Percentiles rank a stretch among this genome's conserved stretches.
phyloP scores from a whole-genome alignment of 2,797 vertebrate genomes.

The Rhabdophis nuchalis region DNA sequence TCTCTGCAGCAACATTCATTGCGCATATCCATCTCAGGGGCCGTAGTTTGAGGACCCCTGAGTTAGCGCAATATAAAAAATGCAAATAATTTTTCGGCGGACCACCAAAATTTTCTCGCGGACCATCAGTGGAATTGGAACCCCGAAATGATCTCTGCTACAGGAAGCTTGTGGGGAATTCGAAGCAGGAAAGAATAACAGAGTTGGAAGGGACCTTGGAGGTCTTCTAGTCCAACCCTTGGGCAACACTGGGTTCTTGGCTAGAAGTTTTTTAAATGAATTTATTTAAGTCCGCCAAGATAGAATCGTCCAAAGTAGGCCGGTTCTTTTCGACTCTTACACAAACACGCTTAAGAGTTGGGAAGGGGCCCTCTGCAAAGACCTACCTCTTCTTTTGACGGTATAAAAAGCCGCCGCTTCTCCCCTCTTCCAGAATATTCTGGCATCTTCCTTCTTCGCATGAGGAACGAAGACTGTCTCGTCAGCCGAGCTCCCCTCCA shows the following conservation, averaged over 20 bases:
- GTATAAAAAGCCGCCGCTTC: constrained; percentile 90
- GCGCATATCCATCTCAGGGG: too few species aligned
- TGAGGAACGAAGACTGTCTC: constrained; percentile 79
- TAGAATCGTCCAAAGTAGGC: not conserved
- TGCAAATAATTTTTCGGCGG: too few species aligned
- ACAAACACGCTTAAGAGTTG: constrained; percentile 17
- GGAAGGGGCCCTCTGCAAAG: constrained; percentile 10
- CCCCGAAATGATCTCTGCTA: not conserved
- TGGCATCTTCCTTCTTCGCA: constrained; percentile 78
- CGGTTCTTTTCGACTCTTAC: not conserved
- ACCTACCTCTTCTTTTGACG: constrained; percentile 83
- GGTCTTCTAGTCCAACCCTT: too few species aligned
- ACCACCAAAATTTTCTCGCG: too few species aligned
- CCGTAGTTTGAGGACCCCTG: too few species aligned
- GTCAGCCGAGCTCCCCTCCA: constrained; percentile 71
- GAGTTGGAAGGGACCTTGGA: too few species aligned
- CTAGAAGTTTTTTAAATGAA: not conserved
- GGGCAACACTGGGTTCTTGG: too few species aligned
- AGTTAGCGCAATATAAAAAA: too few species aligned
- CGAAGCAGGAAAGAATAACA: not conserved
- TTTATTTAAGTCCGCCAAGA: not conserved
- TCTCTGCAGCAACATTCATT: too few species aligned
- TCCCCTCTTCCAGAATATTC: constrained; percentile 83
- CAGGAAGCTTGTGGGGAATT: not conserved
- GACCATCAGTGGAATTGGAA: too few species aligned